These are phyloP conservation scores for Melinopterus prodromus DNA, from an alignment of 2,888 invertebrate genomes.

Conservation along the genomic window DNA sequence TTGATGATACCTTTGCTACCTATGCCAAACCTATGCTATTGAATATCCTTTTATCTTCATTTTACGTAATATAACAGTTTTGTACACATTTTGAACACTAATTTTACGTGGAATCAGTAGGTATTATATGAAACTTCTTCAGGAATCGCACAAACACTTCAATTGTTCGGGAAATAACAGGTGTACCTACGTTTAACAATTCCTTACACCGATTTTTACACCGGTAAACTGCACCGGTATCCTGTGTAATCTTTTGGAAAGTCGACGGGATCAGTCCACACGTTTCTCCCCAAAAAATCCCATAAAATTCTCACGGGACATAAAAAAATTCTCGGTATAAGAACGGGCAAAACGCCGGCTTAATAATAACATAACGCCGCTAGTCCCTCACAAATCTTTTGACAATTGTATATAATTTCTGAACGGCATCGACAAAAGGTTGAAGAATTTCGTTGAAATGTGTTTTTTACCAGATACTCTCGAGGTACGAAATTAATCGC, in stretches of 20 bases:
- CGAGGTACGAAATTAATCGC: not conserved
- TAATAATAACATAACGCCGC: not conserved
- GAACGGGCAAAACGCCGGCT: not conserved
- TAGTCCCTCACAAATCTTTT: not conserved
- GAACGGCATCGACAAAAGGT: not conserved
- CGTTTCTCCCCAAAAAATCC: not conserved
- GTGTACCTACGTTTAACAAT: not conserved
- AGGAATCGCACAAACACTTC: not conserved
- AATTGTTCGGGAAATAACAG: not conserved
- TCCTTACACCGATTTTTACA: not conserved
- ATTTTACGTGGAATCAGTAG: too few species aligned
- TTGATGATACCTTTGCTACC: too few species aligned
- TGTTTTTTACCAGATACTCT: not conserved
- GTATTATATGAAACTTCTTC: too few species aligned
- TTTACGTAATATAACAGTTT: too few species aligned
- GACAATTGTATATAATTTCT: not conserved
- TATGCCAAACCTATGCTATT: too few species aligned
- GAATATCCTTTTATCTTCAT: too few species aligned
- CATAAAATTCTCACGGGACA: conserved; percentile 4
- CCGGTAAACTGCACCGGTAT: not conserved
- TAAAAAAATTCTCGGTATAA: not conserved
- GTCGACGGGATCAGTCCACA: not conserved
- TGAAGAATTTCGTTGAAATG: not conserved
- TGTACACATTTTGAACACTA: too few species aligned
- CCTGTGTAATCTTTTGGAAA: not conserved